Evolutionary conservation across 1,140 invertebrate genomes (phyloP).

Genomic region (Drosophila sturtevanti): DNA sequence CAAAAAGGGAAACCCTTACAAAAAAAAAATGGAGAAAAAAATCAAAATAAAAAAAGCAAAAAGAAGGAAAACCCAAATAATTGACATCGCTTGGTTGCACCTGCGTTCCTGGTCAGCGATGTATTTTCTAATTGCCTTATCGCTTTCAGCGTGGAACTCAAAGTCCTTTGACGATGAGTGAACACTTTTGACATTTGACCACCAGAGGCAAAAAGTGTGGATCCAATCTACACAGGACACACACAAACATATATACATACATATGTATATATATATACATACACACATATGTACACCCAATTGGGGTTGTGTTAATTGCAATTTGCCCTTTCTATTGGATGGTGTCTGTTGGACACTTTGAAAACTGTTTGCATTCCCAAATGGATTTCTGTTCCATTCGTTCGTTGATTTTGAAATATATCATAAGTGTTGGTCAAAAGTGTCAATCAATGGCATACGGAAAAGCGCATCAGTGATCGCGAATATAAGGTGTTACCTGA

Average conservation of each 20-base stretch:
- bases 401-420: slow-evolving; percentile 48
- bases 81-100: slow-evolving; percentile 55
- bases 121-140: slow-evolving; percentile 77
- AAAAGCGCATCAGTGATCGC: slow-evolving; percentile 41
- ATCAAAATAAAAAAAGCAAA: neutral
- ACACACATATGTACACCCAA: too few species aligned
- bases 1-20: slow-evolving; percentile 31
- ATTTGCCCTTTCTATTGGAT: slow-evolving; percentile 55
- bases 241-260: slow-evolving; percentile 19
- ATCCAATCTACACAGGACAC: slow-evolving; percentile 1
- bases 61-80: slow-evolving; percentile 57
- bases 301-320: slow-evolving; percentile 59
- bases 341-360: slow-evolving; percentile 36
- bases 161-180: slow-evolving; percentile 77
- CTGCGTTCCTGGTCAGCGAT: slow-evolving; percentile 39
- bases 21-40: too few species aligned
- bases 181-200: slow-evolving; percentile 53
- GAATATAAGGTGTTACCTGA: slow-evolving; percentile 31
- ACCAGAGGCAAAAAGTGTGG: slow-evolving; percentile 15
- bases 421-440: slow-evolving; percentile 70
- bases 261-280: too few species aligned
- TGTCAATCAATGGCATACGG: slow-evolving; percentile 51
- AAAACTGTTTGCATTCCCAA: slow-evolving; percentile 63
- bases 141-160: slow-evolving; percentile 69
- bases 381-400: slow-evolving; percentile 59